Evolutionary conservation across 2,113 vertebrate species (phyloP).

Genomic region (Nycticorax nycticorax): DNA sequence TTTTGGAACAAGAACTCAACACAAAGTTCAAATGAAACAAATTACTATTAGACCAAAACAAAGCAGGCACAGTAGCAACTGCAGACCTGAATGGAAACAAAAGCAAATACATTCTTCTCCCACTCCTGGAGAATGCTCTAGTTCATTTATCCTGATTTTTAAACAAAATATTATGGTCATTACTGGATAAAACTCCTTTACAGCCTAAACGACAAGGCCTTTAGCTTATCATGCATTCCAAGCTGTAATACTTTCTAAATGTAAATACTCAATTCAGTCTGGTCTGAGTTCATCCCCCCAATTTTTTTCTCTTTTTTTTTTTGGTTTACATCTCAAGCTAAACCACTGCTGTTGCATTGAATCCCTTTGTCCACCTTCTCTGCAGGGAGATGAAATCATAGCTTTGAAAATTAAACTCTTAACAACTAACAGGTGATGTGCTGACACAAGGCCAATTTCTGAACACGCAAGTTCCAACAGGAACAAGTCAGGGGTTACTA

Average conservation of each 20-base stretch:
- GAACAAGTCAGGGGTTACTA: conserved; percentile 42
- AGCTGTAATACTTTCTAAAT: conserved; percentile 9
- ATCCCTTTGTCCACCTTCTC: conserved; percentile 58
- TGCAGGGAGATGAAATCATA: conserved; percentile 79
- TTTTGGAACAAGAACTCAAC: not conserved
- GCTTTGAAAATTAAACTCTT: conserved; percentile 71
- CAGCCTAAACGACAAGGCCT: conserved; percentile 20
- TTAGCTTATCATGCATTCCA: conserved; percentile 16
- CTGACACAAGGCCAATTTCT: conserved; percentile 61
- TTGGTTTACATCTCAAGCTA: conserved; percentile 9
- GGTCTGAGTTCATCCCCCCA: conserved; percentile 46
- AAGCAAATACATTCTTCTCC: not conserved
- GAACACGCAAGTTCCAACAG: conserved; percentile 39
- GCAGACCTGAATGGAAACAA: not conserved
- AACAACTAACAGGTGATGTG: conserved; percentile 80
- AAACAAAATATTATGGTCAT: not conserved
- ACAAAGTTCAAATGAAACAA: not conserved
- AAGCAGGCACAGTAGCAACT: not conserved
- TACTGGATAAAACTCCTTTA: not conserved
- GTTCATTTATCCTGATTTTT: not conserved
- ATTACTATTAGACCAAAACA: not conserved
- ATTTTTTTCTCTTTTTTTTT: not conserved
- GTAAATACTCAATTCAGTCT: conserved; percentile 38
- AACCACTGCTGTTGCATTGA: conserved; percentile 22
- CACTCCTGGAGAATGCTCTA: not conserved